Base-by-base conservation (phyloP, 1,140 invertebrate genomes). In the Ruditapes philippinarum region DNA sequence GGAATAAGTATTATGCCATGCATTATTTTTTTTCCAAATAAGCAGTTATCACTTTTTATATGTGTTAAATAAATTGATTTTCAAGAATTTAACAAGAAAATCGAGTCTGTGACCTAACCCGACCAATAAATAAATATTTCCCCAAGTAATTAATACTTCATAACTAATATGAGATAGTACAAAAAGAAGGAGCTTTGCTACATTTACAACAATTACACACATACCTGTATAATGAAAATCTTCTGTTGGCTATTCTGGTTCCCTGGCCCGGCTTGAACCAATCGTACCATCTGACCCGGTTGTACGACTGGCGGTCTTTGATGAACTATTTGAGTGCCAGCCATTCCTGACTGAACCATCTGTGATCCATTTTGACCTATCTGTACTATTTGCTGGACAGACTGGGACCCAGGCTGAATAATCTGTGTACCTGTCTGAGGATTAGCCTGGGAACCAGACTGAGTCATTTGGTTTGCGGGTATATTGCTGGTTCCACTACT, bases 141-240 rank as follows among this genome's bases (percentile, higher is more conserved):
- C 45, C 45, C 7, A 19, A 49, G 9, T 49, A 11, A 11, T 49
- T 49, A 49, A 7, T 49, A 11, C 45, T 49, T 7, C 19, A 49
- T 49, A 49, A 49, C 45, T 49, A 11, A 49, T 11, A 11, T 7
- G 45, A 19, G 9, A 49, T 49, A 49, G 19, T 49, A 49, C 45
- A 49, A 49, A 49, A 7, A 11, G 19, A 49, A 49, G 45, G 19
- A 49, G 45, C 9, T 49, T 19, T 19, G 9, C 19, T 11, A 9
- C 51, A 57, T 45, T 45, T 45, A 45, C 42, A 45, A 45, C 14
- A 45, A 70, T 22, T 38, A 38, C 38, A 11, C 31, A 78, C 25
- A 51, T 51, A 78, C 74, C 74, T 78, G 74, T 51, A 78, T 78
- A 19, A 78, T 78, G 28, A 78, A 78, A 40, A 78, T 78, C 45